A percentile compares a stretch with the other conserved stretches of the same genome.
These are phyloP conservation scores for Dipodomys merriami DNA, from an alignment of 2,113 vertebrate species.

Conservation along the genomic window DNA sequence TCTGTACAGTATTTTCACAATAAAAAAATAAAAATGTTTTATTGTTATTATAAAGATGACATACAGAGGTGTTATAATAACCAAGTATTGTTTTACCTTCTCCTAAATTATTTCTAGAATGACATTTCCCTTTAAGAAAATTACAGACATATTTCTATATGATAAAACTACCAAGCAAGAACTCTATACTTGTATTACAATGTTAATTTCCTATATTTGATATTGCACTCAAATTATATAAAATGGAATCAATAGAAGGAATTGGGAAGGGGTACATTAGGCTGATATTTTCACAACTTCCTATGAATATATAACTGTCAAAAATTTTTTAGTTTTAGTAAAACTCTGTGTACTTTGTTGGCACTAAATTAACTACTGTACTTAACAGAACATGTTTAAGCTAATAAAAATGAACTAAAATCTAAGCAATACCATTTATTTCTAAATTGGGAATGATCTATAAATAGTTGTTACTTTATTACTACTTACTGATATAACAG, in stretches of 20 bases:
- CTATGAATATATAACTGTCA: neutral
- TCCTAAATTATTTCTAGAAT: constrained; percentile 23
- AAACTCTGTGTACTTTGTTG: neutral
- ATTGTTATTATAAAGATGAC: too few relatives aligned
- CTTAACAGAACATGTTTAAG: constrained; percentile 2
- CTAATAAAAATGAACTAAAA: constrained; percentile 4
- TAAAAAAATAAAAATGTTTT: too few relatives aligned
- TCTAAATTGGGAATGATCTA: neutral
- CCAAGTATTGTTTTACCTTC: neutral
- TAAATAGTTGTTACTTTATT: too few relatives aligned
- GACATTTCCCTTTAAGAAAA: constrained; percentile 1
- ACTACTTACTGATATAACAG: too few relatives aligned
- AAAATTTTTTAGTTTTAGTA: neutral
- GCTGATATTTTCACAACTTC: neutral
- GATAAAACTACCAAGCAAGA: constrained; percentile 5
- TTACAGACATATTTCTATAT: neutral
- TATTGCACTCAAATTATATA: neutral
- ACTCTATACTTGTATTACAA: neutral
- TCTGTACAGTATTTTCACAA: too few relatives aligned
- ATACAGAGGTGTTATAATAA: neutral
- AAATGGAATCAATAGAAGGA: neutral
- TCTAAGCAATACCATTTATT: neutral
- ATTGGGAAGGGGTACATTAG: neutral
- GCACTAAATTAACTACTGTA: neutral
- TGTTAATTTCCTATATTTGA: neutral